Percentiles rank a stretch among this genome's conserved stretches.
These are phyloP conservation scores for Drosophila pegasa DNA, from an alignment of 2,888 invertebrate genomes.

Conservation along the genomic window DNA sequence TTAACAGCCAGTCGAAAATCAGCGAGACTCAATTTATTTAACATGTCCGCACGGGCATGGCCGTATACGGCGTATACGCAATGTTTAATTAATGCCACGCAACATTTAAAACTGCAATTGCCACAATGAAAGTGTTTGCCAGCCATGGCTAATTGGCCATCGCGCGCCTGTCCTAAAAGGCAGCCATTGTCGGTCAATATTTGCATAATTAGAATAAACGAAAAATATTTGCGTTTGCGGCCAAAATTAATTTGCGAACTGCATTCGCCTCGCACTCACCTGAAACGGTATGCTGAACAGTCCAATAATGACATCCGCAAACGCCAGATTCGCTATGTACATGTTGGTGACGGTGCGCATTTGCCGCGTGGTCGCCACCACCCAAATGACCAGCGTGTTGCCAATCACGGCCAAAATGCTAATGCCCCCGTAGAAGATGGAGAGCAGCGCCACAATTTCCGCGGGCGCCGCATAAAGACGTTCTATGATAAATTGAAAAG, in stretches of 20 bases:
- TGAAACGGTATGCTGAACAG: slow-evolving; percentile 94
- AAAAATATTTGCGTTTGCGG: slow-evolving; percentile 13
- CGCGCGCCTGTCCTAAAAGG: background rate
- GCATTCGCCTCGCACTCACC: slow-evolving; percentile 81
- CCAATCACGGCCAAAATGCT: slow-evolving; percentile 93
- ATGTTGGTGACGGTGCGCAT: slow-evolving; percentile 95
- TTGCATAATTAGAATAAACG: slow-evolving; percentile 48
- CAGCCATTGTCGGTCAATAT: slow-evolving; percentile 18
- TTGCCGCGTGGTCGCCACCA: slow-evolving; percentile 90
- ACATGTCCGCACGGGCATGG: slow-evolving; percentile 12
- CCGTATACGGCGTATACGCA: slow-evolving; percentile 53
- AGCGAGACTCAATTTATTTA: slow-evolving; percentile 59
- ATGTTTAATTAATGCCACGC: slow-evolving; percentile 54
- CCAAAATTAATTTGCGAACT: slow-evolving; percentile 29
- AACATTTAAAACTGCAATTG: slow-evolving; percentile 42
- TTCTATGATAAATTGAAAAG: slow-evolving; percentile 10
- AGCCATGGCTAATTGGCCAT: slow-evolving; percentile 23
- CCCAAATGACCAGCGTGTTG: slow-evolving; percentile 94
- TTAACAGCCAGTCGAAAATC: slow-evolving; percentile 53
- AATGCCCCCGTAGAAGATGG: slow-evolving; percentile 92
- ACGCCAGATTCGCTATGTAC: slow-evolving; percentile 93
- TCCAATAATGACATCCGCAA: slow-evolving; percentile 94
- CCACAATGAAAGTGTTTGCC: slow-evolving; percentile 38
- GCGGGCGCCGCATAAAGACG: slow-evolving; percentile 90
- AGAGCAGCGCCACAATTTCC: slow-evolving; percentile 90